Percentiles rank a stretch among this genome's conserved stretches.
Conservation (phyloP, 2,113 vertebrate species). For the Nesoenas mayeri region DNA sequence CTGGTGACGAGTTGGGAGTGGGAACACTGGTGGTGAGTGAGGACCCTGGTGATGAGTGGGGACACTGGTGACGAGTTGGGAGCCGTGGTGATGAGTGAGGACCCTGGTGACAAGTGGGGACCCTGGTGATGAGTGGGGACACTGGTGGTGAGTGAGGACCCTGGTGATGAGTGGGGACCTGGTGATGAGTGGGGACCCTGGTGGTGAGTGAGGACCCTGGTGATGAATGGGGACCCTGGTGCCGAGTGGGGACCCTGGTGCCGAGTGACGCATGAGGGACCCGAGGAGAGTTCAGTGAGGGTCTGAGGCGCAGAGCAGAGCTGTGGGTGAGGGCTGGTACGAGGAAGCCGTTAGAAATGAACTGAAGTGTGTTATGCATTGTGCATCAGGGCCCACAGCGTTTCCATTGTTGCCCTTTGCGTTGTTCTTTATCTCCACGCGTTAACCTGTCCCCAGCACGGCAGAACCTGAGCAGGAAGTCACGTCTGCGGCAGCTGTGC, state of each 20-base stretch:
- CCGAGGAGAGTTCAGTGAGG: not conserved
- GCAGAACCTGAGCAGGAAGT: not conserved
- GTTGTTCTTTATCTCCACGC: not conserved
- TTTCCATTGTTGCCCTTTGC: not conserved
- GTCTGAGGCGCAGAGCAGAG: not conserved
- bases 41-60: too few relatives aligned
- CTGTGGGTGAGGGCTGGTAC: rapidly evolving
- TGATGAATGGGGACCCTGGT: too few relatives aligned
- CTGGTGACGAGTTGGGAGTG: too few relatives aligned
- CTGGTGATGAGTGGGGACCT: not conserved
- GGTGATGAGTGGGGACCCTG: not conserved
- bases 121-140: not conserved
- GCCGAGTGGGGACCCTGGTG: not conserved
- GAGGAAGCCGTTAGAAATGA: too few relatives aligned
- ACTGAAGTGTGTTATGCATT: not conserved
- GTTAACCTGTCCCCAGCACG: not conserved
- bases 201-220: too few relatives aligned
- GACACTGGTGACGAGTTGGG: too few relatives aligned
- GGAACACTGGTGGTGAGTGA: too few relatives aligned
- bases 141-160: not conserved
- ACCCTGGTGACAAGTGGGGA: too few relatives aligned
- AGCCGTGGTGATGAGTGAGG: too few relatives aligned
- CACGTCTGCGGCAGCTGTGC: rapidly evolving
- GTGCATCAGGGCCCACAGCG: not conserved
- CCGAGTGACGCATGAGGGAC: not conserved